phyloP scores from a whole-genome alignment of 2,888 invertebrate species.

The Cotesia congregata region DNA sequence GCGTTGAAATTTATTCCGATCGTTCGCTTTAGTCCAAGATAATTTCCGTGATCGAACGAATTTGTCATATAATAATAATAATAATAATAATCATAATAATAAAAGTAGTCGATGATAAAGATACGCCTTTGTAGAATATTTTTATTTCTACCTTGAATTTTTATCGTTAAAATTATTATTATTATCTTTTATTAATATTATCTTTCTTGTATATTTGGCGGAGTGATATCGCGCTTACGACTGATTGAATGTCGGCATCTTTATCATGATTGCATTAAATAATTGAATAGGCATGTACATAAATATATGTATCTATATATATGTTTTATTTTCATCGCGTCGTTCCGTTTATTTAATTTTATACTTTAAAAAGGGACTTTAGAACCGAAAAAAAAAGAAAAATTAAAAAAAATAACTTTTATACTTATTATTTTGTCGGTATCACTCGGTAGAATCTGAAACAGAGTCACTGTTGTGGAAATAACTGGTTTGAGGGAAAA shows the following conservation, averaged over 20 bases:
- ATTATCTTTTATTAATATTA: constrained; percentile 14
- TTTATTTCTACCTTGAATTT: constrained; percentile 32
- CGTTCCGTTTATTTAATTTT: not conserved
- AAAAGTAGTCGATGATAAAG: constrained; percentile 17
- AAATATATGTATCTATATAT: not conserved
- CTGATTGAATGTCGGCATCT: constrained; percentile 10
- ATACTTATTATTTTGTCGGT: not conserved
- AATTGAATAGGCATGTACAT: not conserved
- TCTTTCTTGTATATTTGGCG: constrained; percentile 4
- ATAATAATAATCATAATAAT: not conserved
- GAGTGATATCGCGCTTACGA: constrained; percentile 16
- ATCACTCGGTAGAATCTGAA: constrained; percentile 3
- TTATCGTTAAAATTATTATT: constrained; percentile 14
- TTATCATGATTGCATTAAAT: not conserved
- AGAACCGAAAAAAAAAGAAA: not conserved
- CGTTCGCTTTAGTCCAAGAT: constrained; percentile 36
- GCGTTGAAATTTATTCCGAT: constrained; percentile 40
- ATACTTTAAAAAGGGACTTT: not conserved
- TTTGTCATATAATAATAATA: constrained; percentile 33
- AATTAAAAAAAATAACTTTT: not conserved
- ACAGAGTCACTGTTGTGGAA: not conserved
- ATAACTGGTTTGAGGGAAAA: not conserved
- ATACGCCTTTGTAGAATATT: constrained; percentile 23
- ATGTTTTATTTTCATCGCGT: too few species aligned
- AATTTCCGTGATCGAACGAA: constrained; percentile 39